Base-by-base conservation (phyloP, 2,113 vertebrate genomes). In the Megatriorchis doriae region DNA sequence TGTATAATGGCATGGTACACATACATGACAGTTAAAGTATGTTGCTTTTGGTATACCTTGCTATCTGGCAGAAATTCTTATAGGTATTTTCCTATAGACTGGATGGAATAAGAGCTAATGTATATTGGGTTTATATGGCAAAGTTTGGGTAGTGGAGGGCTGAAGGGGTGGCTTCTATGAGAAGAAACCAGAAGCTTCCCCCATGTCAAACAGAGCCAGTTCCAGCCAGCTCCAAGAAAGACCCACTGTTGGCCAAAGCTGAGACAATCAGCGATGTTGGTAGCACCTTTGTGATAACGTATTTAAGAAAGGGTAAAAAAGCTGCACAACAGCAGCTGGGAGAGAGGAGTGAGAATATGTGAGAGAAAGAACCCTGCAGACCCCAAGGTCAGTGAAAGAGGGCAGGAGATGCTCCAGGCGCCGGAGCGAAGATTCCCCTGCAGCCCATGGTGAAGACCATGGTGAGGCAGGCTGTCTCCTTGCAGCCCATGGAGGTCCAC, bases 91-190 rank as follows among this genome's bases (percentile, higher is more conserved):
- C 50, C 38, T 65, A 10, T 4, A 72, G 34, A 40, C 27, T 43
- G 13, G 66, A 71, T 50, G 27, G 48, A 56, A 67, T 42, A 40
- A 55, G 23, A 87, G 38, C 38, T 50, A 81, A 72, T 0, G 1
- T 48, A 40, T 43, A 53, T 19, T 32, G 19, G 31, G 13, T 55
- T 74, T 92, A 65, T 9, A 3, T 45, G 66, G 17, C 22, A 79
- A 78, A 40, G 25, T 50, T 88, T 45, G 63, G 21, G 31, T 45
- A 55, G 43, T 0, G 0, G 11, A 1, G 5, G 6, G 1, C 10
- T 81, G 40, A 62, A 71, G 15, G 19, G 17, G 18, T 71, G 56
- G 8, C 18, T 70, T 80, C 79, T 40, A 4, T 61, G 7, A 84
- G 27, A 61, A 84, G 66, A 48, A 56, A 68, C 38, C 61, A 90